A percentile compares a stretch with the other conserved stretches of the same genome.
Evolutionary conservation across 1,140 invertebrate genomes (phyloP).

Genomic region (Nasonia vitripennis): DNA sequence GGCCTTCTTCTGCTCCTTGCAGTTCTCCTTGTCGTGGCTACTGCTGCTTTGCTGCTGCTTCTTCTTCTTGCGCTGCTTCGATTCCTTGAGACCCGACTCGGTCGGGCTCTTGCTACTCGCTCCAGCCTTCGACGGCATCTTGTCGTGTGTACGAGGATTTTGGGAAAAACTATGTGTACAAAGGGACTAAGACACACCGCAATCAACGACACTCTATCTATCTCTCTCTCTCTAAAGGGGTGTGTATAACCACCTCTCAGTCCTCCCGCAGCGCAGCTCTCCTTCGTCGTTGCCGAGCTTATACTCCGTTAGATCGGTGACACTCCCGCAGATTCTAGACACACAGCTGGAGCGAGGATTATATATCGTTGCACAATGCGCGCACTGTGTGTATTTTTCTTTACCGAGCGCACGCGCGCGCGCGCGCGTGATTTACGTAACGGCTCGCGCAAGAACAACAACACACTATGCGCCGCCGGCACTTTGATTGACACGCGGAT

Average conservation of each 20-base stretch:
- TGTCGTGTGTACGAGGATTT: not conserved
- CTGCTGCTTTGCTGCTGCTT: slow-evolving; percentile 25
- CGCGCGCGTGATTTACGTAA: not conserved
- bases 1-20: slow-evolving; percentile 56
- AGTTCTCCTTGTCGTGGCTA: not conserved
- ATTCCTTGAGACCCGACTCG: slow-evolving; percentile 6
- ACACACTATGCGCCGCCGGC: not conserved
- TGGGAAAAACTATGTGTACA: not conserved
- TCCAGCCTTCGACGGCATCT: slow-evolving; percentile 12
- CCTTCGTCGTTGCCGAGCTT: not conserved
- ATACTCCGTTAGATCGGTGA: not conserved
- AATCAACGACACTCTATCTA: not conserved
- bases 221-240: too few species aligned
- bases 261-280: not conserved
- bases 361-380: slow-evolving; percentile 13
- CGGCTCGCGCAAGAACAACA: not conserved
- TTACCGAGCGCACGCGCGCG: not conserved
- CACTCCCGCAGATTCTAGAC: not conserved
- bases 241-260: not conserved
- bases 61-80: slow-evolving; percentile 36
- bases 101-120: not conserved
- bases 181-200: not conserved
- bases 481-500: slow-evolving; percentile 37
- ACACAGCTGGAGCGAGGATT: slow-evolving; percentile 20
- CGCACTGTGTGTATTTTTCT: not conserved